Conservation (phyloP, 2,888 invertebrate species). For the Drosophila fulvimacula region DNA sequence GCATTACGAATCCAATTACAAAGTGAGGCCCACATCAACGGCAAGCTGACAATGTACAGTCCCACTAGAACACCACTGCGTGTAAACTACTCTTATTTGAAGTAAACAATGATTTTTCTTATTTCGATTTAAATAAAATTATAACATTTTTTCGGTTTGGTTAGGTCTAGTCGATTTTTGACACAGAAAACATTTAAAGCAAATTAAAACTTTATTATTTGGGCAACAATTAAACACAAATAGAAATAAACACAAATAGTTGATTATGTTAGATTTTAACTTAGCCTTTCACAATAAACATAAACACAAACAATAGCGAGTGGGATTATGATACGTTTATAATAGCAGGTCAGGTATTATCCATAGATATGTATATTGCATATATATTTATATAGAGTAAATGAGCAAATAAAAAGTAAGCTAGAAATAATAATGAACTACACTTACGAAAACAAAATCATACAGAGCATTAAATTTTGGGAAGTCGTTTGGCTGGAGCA, state of each 20-base stretch:
- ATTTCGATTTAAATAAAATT: slow-evolving; percentile 30
- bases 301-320: slow-evolving; percentile 76
- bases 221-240: slow-evolving; percentile 63
- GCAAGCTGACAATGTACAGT: slow-evolving; percentile 87
- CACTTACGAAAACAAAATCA: slow-evolving; percentile 2
- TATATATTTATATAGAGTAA: slow-evolving; percentile 10
- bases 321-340: slow-evolving; percentile 67
- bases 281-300: slow-evolving; percentile 55
- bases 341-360: slow-evolving; percentile 29
- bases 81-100: slow-evolving; percentile 85
- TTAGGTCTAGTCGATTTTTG: slow-evolving; percentile 45
- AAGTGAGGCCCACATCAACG: slow-evolving; percentile 88
- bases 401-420: slow-evolving; percentile 16
- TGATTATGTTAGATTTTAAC: slow-evolving; percentile 43
- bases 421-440: slow-evolving; percentile 15
- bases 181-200: slow-evolving; percentile 64
- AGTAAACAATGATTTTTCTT: slow-evolving; percentile 78
- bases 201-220: slow-evolving; percentile 47
- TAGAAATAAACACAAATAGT: slow-evolving; percentile 51
- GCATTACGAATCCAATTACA: slow-evolving; percentile 80
- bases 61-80: slow-evolving; percentile 85
- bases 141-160: slow-evolving; percentile 23
- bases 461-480: background rate
- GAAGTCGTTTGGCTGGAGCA: slow-evolving; percentile 3
- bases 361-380: slow-evolving; percentile 11